Evolutionary conservation across 2,888 invertebrate genomes (phyloP).

Genomic region (Epinotia bilunana): DNA sequence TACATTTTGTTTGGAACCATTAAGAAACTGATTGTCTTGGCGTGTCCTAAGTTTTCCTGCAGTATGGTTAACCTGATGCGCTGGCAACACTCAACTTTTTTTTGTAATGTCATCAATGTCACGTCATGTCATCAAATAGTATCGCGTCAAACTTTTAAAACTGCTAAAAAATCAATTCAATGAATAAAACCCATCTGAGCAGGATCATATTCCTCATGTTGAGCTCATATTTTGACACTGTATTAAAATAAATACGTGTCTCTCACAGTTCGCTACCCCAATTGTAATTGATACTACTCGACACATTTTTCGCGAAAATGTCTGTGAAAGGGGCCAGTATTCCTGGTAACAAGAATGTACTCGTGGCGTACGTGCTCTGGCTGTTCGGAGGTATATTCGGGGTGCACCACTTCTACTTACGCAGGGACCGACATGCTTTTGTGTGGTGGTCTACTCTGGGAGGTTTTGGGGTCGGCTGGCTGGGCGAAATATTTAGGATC

Average conservation of each 20-base stretch:
- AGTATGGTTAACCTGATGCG: conserved; percentile 1
- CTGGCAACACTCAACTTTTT: conserved; percentile 36
- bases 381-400: conserved; percentile 94
- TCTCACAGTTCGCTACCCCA: neutral
- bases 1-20: neutral
- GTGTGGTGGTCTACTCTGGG: conserved; percentile 95
- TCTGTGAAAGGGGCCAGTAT: conserved; percentile 52
- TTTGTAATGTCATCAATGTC: conserved; percentile 45
- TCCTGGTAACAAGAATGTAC: conserved; percentile 81
- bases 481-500: conserved; percentile 93
- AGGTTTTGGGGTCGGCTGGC: conserved; percentile 94
- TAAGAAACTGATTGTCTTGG: neutral
- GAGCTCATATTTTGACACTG: neutral
- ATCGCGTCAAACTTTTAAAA: conserved; percentile 41
- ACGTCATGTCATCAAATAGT: conserved; percentile 42
- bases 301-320: conserved; percentile 49
- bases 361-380: conserved; percentile 93
- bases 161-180: conserved; percentile 29
- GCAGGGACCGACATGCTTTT: conserved; percentile 95
- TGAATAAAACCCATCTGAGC: conserved; percentile 6
- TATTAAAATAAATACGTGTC: neutral
- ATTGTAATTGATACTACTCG: conserved; percentile 32
- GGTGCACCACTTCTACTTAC: conserved; percentile 95
- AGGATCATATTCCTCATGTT: neutral
- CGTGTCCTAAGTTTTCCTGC: neutral